These are phyloP conservation scores for Patella ulyssiponensis DNA, from an alignment of 2,888 invertebrate species.

Conservation along the genomic window DNA sequence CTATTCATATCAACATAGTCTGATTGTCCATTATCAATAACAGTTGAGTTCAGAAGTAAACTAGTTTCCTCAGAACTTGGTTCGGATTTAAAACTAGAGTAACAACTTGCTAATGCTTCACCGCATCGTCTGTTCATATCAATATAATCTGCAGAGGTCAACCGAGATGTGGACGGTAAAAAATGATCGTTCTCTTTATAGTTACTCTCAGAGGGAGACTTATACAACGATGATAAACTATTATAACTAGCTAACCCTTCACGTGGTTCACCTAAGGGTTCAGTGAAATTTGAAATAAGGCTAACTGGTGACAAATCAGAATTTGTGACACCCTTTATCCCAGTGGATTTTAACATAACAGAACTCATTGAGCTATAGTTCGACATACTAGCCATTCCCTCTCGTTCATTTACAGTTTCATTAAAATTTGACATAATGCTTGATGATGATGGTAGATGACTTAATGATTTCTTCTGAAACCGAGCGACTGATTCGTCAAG, in stretches of 20 bases:
- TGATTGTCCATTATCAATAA: not conserved
- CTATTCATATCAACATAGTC: conserved; percentile 3
- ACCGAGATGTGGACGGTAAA: not conserved
- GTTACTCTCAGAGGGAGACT: not conserved
- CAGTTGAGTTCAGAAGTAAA: not conserved
- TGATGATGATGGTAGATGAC: conserved; percentile 3
- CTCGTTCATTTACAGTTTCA: not conserved
- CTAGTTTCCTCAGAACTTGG: not conserved
- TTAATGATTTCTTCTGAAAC: not conserved
- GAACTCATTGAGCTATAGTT: not conserved
- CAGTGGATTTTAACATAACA: not conserved
- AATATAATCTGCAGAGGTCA: not conserved
- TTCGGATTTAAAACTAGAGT: not conserved
- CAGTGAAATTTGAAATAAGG: not conserved
- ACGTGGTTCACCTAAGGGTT: not conserved
- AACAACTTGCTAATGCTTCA: not conserved
- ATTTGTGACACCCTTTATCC: not conserved
- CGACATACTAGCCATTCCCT: conserved; percentile 4
- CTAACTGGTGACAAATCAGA: not conserved
- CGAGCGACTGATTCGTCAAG: not conserved
- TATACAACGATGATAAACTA: not conserved
- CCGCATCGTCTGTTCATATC: not conserved
- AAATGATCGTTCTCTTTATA: not conserved
- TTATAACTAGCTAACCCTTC: conserved; percentile 5
- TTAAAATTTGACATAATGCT: conserved; percentile 2